These are phyloP conservation scores for Symphodus melops DNA, from an alignment of 2,113 vertebrate genomes.

Conservation along the genomic window DNA sequence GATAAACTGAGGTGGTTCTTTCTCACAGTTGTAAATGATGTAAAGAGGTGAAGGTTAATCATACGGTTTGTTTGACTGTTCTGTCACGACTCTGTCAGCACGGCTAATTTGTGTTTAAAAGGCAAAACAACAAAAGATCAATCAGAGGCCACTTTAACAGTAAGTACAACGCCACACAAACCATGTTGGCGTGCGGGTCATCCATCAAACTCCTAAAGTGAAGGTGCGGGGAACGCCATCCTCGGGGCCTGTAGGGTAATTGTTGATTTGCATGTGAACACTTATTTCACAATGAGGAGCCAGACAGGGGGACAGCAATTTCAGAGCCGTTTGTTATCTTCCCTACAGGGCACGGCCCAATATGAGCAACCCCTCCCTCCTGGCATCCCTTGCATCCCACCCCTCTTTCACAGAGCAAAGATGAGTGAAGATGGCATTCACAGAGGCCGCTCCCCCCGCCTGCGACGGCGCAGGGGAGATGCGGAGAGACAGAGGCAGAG, in stretches of 20 bases:
- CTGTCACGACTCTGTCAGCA: slow-evolving; percentile 40
- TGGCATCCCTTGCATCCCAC: slow-evolving; percentile 10
- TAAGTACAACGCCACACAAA: slow-evolving; percentile 42
- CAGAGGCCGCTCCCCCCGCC: slow-evolving; percentile 25
- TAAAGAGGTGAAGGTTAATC: slow-evolving; percentile 51
- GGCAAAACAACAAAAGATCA: slow-evolving; percentile 51
- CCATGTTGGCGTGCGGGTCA: slow-evolving; percentile 43
- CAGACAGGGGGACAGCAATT: slow-evolving; percentile 72
- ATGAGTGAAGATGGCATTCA: slow-evolving; percentile 80
- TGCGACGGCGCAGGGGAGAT: slow-evolving; percentile 22
- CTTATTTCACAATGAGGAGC: slow-evolving; percentile 73
- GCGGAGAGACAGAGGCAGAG: slow-evolving; percentile 61
- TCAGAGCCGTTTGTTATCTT: slow-evolving; percentile 70
- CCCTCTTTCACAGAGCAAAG: slow-evolving; percentile 42
- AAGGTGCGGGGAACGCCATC: slow-evolving; percentile 29
- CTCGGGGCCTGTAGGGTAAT: slow-evolving; percentile 44
- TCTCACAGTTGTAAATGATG: slow-evolving; percentile 26
- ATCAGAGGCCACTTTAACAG: slow-evolving; percentile 45
- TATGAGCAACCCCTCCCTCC: slow-evolving; percentile 38
- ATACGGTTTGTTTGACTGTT: slow-evolving; percentile 46
- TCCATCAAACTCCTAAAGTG: slow-evolving; percentile 59
- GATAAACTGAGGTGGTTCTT: neutral
- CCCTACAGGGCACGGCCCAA: slow-evolving; percentile 50
- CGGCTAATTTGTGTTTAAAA: slow-evolving; percentile 42
- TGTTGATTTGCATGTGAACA: slow-evolving; percentile 80